Conservation (phyloP, 2,797 vertebrate species). For the Bradypodion pumilum region DNA sequence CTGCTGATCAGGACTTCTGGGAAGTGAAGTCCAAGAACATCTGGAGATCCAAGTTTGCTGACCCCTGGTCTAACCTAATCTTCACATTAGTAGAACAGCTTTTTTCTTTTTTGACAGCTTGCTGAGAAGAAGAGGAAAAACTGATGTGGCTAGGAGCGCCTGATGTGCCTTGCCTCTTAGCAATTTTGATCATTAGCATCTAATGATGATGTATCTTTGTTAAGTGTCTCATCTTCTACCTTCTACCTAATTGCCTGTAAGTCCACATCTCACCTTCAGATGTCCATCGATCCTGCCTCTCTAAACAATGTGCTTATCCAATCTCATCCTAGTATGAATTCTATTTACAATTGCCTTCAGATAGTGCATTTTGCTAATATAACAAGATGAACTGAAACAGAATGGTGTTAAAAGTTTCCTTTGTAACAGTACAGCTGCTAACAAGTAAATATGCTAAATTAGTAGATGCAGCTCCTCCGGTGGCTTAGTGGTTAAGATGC, state of each 20-base stretch:
- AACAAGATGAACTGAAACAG: conserved; percentile 12
- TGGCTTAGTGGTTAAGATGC: no score
- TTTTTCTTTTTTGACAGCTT: neutral
- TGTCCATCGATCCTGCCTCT: neutral
- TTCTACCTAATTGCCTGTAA: neutral
- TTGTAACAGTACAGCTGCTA: conserved; percentile 38
- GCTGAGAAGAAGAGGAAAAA: neutral
- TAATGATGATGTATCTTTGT: neutral
- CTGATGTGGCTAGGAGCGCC: neutral
- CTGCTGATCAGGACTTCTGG: no score
- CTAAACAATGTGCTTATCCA: neutral
- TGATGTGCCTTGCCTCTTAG: neutral
- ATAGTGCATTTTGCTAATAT: neutral
- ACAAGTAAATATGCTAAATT: conserved; percentile 22
- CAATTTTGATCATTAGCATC: neutral
- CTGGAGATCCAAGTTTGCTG: no score
- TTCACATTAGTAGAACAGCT: no score
- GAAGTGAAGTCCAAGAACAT: no score
- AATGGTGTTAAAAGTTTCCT: conserved; percentile 1
- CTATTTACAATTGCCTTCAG: neutral
- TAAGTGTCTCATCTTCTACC: neutral
- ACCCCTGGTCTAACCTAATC: neutral
- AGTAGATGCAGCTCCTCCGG: no score
- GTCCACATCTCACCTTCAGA: neutral
- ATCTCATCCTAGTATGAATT: neutral